phyloP scores from a whole-genome alignment of 2,113 vertebrate species.

The Campylomormyrus numenius region DNA sequence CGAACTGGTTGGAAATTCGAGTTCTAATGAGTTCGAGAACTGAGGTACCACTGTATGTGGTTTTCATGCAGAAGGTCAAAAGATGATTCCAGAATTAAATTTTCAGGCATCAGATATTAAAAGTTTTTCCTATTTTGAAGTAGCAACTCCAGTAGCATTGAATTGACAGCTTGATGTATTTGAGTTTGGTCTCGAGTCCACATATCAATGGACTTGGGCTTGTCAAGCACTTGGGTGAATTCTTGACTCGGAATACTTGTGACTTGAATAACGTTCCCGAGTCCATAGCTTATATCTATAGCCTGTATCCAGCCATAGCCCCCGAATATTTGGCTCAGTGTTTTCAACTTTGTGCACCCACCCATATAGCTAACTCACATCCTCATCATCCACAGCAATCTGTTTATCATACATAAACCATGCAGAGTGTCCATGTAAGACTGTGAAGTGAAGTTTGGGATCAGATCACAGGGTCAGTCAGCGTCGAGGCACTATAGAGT shows the following conservation, averaged over 20 bases:
- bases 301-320: not conserved
- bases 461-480: not conserved
- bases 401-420: not conserved
- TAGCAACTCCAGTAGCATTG: not conserved
- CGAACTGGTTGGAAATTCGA: too few species aligned
- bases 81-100: not conserved
- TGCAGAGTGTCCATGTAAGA: not conserved
- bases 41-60: not conserved
- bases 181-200: not conserved
- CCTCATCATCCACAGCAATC: not conserved
- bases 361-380: not conserved
- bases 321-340: not conserved
- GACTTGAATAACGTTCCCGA: too few species aligned
- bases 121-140: not conserved
- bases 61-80: not conserved
- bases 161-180: not conserved
- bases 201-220: not conserved
- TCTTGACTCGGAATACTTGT: not conserved
- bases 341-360: not conserved
- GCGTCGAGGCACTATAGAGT: too few species aligned
- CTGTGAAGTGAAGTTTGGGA: not conserved
- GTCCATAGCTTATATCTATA: not conserved
- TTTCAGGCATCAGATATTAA: not conserved
- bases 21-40: too few species aligned
- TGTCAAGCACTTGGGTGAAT: not conserved